phyloP scores from a whole-genome alignment of 2,797 vertebrate species.

The Anableps anableps region DNA sequence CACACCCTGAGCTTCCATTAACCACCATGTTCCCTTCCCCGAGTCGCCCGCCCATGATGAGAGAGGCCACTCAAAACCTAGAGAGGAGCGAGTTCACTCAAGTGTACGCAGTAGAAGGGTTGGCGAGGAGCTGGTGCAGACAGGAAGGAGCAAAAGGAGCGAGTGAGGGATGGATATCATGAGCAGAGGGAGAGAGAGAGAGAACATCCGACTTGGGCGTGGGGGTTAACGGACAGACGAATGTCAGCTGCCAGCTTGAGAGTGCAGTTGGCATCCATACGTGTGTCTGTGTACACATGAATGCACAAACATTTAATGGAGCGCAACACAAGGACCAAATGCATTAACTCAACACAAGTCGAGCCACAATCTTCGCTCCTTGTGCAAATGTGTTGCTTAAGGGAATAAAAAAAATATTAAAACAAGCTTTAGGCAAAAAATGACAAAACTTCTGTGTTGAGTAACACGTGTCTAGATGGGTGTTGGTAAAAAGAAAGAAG shows the following conservation, averaged over 20 bases:
- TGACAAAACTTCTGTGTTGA: not conserved
- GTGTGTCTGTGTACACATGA: not conserved
- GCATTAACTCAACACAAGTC: not conserved
- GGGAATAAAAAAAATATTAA: not conserved
- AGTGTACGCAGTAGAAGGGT: not conserved
- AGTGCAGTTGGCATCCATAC: not conserved
- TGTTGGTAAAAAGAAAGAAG: not conserved
- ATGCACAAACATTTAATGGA: not conserved
- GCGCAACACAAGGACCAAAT: not conserved
- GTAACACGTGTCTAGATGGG: not conserved
- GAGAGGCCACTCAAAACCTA: slow-evolving; percentile 32
- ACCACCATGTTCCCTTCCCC: slow-evolving; percentile 55
- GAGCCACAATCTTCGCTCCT: not conserved
- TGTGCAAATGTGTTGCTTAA: not conserved
- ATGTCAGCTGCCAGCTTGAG: not conserved
- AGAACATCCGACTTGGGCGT: not conserved
- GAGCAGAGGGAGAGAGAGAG: not conserved
- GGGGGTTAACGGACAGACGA: not conserved
- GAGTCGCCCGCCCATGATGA: slow-evolving; percentile 37
- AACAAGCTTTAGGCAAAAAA: not conserved
- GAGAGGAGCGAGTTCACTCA: not conserved
- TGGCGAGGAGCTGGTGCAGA: not conserved
- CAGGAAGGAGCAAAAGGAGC: not conserved
- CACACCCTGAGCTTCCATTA: slow-evolving; percentile 57
- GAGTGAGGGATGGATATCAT: not conserved